Percentiles rank a stretch among this genome's conserved stretches.
phyloP scores from a whole-genome alignment of 2,113 vertebrate species.

The Apodemus sylvaticus region DNA sequence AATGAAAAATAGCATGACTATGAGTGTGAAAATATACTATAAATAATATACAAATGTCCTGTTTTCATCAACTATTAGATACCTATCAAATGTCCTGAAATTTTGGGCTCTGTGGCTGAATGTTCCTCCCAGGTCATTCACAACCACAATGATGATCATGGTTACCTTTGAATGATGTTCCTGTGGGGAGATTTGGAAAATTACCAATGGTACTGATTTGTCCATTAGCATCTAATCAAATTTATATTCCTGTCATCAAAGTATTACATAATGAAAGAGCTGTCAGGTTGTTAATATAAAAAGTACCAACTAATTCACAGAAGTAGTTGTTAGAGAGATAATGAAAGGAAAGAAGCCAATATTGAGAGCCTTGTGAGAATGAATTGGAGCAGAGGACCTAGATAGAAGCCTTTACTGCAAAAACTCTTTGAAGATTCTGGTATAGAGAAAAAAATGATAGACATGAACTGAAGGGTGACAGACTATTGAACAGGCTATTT shows the following conservation, averaged over 20 bases:
- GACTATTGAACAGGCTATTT: background rate
- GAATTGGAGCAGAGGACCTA: background rate
- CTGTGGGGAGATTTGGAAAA: conserved; percentile 4
- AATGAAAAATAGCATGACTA: background rate
- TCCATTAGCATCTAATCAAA: conserved; percentile 60
- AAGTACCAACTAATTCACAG: conserved; percentile 67
- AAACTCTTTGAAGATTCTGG: conserved; percentile 53
- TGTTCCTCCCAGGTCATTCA: background rate
- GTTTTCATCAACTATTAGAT: conserved; percentile 14
- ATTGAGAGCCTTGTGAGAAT: conserved; percentile 49
- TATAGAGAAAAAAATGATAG: conserved; percentile 23
- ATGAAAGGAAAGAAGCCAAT: conserved; percentile 49
- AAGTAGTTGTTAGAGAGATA: conserved; percentile 38
- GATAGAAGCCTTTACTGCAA: background rate
- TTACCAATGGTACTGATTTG: background rate
- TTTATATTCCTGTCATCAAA: conserved; percentile 51
- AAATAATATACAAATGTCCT: background rate
- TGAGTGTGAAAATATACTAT: background rate
- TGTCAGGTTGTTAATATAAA: conserved; percentile 63
- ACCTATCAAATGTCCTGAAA: background rate
- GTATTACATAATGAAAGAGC: conserved; percentile 47
- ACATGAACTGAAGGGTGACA: background rate
- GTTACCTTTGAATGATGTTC: background rate
- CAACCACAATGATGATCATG: background rate
- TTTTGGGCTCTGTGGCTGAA: background rate